These are phyloP conservation scores for Paramormyrops hopkinsi DNA, from an alignment of 2,797 vertebrate genomes.

Conservation along the genomic window DNA sequence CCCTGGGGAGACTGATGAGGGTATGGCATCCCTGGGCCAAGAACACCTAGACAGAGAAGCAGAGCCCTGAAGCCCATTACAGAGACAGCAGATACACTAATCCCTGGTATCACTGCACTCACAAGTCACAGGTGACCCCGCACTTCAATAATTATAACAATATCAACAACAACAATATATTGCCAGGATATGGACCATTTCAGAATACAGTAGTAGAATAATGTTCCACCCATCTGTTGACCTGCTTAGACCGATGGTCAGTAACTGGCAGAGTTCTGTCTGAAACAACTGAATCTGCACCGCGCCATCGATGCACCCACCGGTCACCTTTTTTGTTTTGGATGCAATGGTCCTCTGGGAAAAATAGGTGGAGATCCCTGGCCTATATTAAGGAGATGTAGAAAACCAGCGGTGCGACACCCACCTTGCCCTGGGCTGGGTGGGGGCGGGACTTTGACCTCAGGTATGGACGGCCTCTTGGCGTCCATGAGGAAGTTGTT, in stretches of 20 bases:
- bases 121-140: not conserved
- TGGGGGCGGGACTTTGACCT: constrained; percentile 79
- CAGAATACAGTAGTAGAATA: not conserved
- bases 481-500: constrained; percentile 89
- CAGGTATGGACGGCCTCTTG: constrained; percentile 79
- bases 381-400: not conserved
- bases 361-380: not conserved
- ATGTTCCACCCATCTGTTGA: not conserved
- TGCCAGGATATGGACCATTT: not conserved
- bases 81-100: not conserved
- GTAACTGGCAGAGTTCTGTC: not conserved
- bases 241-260: not conserved
- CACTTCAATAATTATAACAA: not conserved
- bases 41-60: constrained; percentile 53
- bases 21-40: constrained; percentile 76
- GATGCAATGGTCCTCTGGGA: not conserved
- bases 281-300: not conserved
- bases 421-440: constrained; percentile 72
- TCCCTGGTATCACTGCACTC: not conserved
- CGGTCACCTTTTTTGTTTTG: not conserved
- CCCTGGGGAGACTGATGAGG: constrained; percentile 81
- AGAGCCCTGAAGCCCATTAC: not conserved
- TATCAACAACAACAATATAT: not conserved
- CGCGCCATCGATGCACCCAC: not conserved
- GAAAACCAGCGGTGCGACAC: not conserved